Evolutionary conservation across 2,113 vertebrate species (phyloP), one percentile per base, ranked within the genome.

Genomic region (Perca schrenkii): DNA sequence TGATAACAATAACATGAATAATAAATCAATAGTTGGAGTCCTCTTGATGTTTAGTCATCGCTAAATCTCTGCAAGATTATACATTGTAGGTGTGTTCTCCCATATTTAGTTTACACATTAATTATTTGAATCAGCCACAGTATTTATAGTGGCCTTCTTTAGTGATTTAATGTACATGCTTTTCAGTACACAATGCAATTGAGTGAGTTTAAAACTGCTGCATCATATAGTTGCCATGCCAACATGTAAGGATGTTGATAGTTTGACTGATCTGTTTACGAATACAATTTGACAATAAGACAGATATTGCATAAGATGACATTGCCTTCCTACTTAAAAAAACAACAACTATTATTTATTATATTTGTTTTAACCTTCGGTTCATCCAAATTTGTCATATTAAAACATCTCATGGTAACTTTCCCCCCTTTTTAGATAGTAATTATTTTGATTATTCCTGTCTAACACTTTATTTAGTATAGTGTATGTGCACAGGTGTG

Each of bases 401-500:
- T 22, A 2, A 43, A 69, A 16, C 60, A 47, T 61, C 14, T 40
- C 8, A 54, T 46, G 47, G 28, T 46, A 17, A n/a, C 31, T 19
- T 7, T 6, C 57, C 36, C 6, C 12, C 5, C 19, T 57, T 43
- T 43, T 57, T 43, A 52, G 50, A 84, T 3, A 40, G 22, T 47
- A 25, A 43, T 58, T 56, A 13, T 36, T 47, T 28, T 57, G 36
- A 15, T 36, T 75, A 43, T 40, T 19, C 13, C n/a, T 22, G 8
- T 21, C 53, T 3, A 47, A 25, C 69, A 52, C 13, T 22, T 22
- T 28, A 2, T 53, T 52, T 57, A 49, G 58, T 14, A 43, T 46
- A 31, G 34, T 40, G 28, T 70, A 47, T 15, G 40, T 53, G 50
- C 68, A 85, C 83, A 88, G 75, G 89, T 89, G 88, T 67, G 63